phyloP scores from a whole-genome alignment of 1,140 invertebrate species.

The Parapsyche elsis region DNA sequence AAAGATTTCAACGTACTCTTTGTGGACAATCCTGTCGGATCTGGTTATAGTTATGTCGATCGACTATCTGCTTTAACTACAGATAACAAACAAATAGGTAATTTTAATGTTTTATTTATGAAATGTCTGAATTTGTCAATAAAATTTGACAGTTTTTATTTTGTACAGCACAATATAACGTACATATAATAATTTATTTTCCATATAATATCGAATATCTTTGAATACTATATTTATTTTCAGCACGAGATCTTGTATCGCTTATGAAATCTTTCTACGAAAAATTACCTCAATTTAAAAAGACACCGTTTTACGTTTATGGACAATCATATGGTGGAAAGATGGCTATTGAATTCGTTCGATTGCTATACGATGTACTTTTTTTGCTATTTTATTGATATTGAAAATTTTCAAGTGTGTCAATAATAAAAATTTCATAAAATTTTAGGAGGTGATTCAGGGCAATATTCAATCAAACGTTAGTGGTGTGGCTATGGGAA shows the following conservation, averaged over 20 bases:
- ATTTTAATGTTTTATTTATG: neutral
- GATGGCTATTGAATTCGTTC: conserved; percentile 84
- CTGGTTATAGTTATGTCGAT: conserved; percentile 87
- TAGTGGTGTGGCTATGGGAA: conserved; percentile 82
- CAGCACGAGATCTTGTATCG: conserved; percentile 78
- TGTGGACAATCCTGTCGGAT: conserved; percentile 89
- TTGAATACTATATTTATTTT: neutral
- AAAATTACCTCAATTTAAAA: conserved; percentile 74
- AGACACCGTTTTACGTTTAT: conserved; percentile 82
- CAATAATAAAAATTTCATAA: neutral
- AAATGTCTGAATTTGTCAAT: neutral
- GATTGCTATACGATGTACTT: conserved; percentile 72
- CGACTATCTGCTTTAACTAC: conserved; percentile 67
- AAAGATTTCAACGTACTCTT: conserved; percentile 84
- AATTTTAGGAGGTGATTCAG: conserved; percentile 70
- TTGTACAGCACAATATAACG: no score
- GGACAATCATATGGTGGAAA: conserved; percentile 92
- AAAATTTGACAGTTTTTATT: no score
- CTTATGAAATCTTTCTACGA: conserved; percentile 75
- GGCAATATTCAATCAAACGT: conserved; percentile 78
- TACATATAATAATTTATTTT: no score
- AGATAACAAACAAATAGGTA: conserved; percentile 77
- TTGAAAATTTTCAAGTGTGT: no score
- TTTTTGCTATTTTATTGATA: no score
- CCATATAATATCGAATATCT: no score